Percentiles rank a stretch among this genome's conserved stretches.
These are phyloP conservation scores for Thymelicus lineola DNA, from an alignment of 2,888 invertebrate genomes.

Conservation along the genomic window DNA sequence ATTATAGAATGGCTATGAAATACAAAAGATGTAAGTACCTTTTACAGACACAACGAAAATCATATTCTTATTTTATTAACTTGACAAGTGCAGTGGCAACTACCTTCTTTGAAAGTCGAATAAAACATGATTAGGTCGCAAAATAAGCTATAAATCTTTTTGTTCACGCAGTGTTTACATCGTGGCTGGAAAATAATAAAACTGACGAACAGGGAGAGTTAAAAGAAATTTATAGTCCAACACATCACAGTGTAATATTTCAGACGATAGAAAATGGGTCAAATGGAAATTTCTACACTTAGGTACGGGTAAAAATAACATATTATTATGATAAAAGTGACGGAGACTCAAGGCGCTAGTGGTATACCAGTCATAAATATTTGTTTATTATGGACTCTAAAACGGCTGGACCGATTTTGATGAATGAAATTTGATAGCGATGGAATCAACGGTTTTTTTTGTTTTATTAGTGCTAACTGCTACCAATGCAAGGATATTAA, in stretches of 20 bases:
- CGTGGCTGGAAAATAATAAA: constrained; percentile 9
- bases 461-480: too few species aligned
- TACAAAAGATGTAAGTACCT: too few species aligned
- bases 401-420: too few species aligned
- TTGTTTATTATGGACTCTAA: too few species aligned
- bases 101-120: neutral
- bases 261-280: constrained; percentile 6
- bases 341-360: too few species aligned
- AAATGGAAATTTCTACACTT: neutral
- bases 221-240: constrained; percentile 12
- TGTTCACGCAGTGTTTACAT: neutral
- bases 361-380: too few species aligned
- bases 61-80: too few species aligned
- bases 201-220: neutral
- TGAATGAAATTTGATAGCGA: too few species aligned
- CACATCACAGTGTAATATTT: constrained; percentile 8
- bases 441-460: too few species aligned
- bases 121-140: neutral
- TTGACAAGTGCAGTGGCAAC: neutral
- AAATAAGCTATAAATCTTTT: constrained; percentile 7
- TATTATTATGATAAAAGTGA: neutral
- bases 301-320: neutral
- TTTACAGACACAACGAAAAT: too few species aligned
- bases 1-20: too few species aligned
- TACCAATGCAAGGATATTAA: too few species aligned